Conservation (phyloP, 2,888 invertebrate genomes). For the Desoria tigrina region DNA sequence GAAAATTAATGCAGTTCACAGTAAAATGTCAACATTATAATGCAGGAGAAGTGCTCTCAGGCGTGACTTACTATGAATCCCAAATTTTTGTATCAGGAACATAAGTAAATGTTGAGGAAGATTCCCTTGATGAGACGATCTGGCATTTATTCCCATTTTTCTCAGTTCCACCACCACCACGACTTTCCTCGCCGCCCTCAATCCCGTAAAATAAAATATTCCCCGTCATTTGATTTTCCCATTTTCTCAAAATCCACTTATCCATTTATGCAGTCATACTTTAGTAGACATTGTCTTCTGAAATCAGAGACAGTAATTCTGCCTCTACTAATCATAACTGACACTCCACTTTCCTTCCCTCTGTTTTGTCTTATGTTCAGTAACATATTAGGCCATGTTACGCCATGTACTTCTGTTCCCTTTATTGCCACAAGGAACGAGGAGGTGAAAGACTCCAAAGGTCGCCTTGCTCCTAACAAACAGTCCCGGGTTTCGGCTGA, state of each 20-base stretch:
- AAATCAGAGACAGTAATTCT: conserved; percentile 44
- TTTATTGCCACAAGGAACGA: conserved; percentile 1
- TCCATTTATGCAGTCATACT: conserved; percentile 40
- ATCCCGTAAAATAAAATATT: not conserved
- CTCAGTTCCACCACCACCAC: not conserved
- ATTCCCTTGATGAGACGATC: not conserved
- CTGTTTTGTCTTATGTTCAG: not conserved
- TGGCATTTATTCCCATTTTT: conserved; percentile 1
- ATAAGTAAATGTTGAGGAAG: not conserved
- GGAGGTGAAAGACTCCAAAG: not conserved
- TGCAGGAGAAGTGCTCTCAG: conserved; percentile 51
- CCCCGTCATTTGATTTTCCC: conserved; percentile 24
- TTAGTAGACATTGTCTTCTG: conserved; percentile 13
- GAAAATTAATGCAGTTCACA: conserved; percentile 53
- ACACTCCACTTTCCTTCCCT: conserved; percentile 15
- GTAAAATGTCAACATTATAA: conserved; percentile 54
- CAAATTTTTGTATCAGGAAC: conserved; percentile 36
- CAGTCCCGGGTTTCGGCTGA: not conserved
- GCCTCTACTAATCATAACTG: conserved; percentile 39
- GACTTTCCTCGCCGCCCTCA: not conserved
- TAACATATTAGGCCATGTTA: not conserved
- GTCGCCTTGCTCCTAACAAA: not conserved
- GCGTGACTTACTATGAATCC: conserved; percentile 48
- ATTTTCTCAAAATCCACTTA: conserved; percentile 33
- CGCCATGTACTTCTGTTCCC: not conserved